Conservation (phyloP, 2,888 invertebrate genomes). For the Rhamphomyia laevipes region DNA sequence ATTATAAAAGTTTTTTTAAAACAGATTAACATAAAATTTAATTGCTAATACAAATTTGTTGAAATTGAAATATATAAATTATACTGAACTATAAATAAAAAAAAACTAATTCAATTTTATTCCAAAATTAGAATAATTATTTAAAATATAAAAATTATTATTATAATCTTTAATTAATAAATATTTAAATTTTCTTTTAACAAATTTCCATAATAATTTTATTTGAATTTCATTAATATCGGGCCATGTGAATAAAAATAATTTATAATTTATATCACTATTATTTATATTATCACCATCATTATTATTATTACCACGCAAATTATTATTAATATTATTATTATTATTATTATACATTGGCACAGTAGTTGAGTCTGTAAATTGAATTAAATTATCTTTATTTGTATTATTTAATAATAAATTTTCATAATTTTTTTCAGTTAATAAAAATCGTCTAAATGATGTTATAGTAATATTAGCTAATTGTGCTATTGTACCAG, state of each 20-base stretch:
- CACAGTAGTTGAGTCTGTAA: no score
- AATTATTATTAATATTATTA: not conserved
- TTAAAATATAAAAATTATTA: no score
- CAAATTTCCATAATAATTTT: slow-evolving; percentile 36
- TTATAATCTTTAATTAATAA: no score
- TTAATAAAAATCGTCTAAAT: slow-evolving; percentile 24
- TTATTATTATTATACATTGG: not conserved
- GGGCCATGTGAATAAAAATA: slow-evolving; percentile 34
- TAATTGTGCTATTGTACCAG: slow-evolving; percentile 48
- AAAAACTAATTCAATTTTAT: no score
- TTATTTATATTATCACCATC: slow-evolving; percentile 15
- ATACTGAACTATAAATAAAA: no score
- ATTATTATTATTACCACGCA: not conserved
- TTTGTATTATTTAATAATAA: slow-evolving; percentile 17
- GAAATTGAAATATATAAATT: no score
- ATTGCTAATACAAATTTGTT: no score
- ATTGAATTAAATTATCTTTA: not conserved
- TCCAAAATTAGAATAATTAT: no score
- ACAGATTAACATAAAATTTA: no score
- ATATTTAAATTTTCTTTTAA: no score
- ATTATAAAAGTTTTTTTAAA: no score
- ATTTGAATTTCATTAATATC: slow-evolving; percentile 36
- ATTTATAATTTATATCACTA: slow-evolving; percentile 22
- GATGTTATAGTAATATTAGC: slow-evolving; percentile 41
- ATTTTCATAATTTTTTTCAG: slow-evolving; percentile 17